A percentile compares a stretch with the other conserved stretches of the same genome.
Evolutionary conservation across 2,888 invertebrate species (phyloP).

Genomic region (Halocaridina rubra): DNA sequence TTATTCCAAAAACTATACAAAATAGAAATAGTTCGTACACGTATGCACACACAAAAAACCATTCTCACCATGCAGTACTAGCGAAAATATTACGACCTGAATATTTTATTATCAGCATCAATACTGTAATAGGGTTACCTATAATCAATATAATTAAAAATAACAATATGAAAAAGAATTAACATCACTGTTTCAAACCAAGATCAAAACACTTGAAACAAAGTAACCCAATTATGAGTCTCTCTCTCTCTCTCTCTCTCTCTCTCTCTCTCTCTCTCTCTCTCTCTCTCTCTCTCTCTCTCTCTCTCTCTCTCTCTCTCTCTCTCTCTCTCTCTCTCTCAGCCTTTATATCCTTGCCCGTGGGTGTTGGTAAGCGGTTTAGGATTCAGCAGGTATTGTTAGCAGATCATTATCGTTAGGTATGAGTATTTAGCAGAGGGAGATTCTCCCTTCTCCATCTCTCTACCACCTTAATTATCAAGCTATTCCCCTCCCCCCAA

Average conservation of each 20-base stretch:
- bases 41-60: no score
- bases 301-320: background rate
- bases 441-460: no score
- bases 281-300: background rate
- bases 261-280: background rate
- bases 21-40: no score
- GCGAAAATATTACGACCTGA: no score
- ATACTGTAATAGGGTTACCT: background rate
- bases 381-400: background rate
- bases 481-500: background rate
- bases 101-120: background rate
- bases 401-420: no score
- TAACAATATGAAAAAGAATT: background rate
- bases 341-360: background rate
- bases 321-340: background rate
- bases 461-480: no score
- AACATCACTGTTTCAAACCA: background rate
- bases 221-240: background rate
- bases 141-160: background rate
- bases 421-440: no score
- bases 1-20: no score
- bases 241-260: slow-evolving; percentile 18
- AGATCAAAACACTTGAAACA: background rate
- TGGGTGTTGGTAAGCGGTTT: background rate
- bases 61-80: no score